These are phyloP conservation scores for Chaetura pelagica DNA, from an alignment of 2,113 vertebrate species.

Conservation along the genomic window DNA sequence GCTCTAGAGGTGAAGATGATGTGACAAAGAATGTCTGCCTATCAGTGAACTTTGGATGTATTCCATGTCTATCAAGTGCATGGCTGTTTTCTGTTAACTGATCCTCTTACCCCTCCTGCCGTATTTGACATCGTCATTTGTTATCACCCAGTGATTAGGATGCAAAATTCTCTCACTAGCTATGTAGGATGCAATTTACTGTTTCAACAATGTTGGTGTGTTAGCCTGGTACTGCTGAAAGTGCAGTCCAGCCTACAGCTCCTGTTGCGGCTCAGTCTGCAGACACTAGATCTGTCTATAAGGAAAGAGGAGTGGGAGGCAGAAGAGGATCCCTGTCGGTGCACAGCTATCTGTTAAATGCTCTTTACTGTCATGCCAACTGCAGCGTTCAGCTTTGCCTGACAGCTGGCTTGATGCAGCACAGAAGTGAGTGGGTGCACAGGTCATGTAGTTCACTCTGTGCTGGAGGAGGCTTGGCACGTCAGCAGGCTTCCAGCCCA, in stretches of 20 bases:
- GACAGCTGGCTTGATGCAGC: background rate
- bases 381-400: background rate
- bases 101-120: background rate
- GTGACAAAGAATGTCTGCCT: accelerated
- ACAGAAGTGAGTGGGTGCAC: background rate
- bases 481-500: background rate
- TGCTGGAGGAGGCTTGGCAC: background rate
- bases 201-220: accelerated
- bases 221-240: background rate
- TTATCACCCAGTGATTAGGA: accelerated
- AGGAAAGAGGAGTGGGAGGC: background rate
- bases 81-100: background rate
- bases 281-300: accelerated
- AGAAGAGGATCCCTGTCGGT: background rate
- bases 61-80: background rate
- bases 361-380: background rate
- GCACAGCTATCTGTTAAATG: background rate
- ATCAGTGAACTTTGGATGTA: background rate
- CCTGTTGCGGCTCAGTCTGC: background rate
- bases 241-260: background rate
- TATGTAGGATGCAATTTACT: background rate
- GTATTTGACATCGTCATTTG: background rate
- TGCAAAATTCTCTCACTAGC: background rate
- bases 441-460: accelerated
- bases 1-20: background rate